phyloP scores from a whole-genome alignment of 2,797 vertebrate species.

The Telmatherina bonti region DNA sequence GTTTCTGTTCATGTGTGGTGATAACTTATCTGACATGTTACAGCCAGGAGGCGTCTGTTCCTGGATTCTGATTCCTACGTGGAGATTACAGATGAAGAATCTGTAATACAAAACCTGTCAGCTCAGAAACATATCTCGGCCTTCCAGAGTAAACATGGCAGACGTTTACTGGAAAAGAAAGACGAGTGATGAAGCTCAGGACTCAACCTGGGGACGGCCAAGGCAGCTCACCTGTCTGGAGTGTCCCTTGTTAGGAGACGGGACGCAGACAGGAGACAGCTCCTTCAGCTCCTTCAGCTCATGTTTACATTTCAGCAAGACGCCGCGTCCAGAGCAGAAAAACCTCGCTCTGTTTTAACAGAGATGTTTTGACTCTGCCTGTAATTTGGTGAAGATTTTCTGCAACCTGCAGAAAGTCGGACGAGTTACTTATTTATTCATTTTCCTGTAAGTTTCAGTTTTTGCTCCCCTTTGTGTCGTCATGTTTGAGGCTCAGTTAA shows the following conservation, averaged over 20 bases:
- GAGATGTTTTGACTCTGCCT: neutral
- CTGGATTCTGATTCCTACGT: neutral
- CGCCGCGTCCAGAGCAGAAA: neutral
- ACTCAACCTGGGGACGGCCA: neutral
- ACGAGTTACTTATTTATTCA: neutral
- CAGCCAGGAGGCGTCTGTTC: neutral
- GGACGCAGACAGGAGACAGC: constrained; percentile 4
- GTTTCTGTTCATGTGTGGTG: neutral
- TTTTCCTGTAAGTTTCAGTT: neutral
- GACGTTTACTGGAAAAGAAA: neutral
- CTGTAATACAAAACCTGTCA: neutral
- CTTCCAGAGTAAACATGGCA: neutral
- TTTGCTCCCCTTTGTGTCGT: neutral
- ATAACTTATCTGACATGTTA: neutral
- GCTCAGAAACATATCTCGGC: neutral
- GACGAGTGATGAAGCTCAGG: neutral
- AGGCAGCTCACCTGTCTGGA: neutral
- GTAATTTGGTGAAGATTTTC: neutral
- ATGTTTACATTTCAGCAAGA: neutral
- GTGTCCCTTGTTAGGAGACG: neutral
- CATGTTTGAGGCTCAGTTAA: no score
- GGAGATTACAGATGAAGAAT: neutral
- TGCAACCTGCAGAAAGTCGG: neutral
- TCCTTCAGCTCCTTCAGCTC: constrained; percentile 9
- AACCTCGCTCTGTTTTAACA: neutral